Percentiles rank a stretch among this genome's conserved stretches.
Conservation (phyloP, 2,797 vertebrate genomes). For the Ctenochaetus hawaiiensis region DNA sequence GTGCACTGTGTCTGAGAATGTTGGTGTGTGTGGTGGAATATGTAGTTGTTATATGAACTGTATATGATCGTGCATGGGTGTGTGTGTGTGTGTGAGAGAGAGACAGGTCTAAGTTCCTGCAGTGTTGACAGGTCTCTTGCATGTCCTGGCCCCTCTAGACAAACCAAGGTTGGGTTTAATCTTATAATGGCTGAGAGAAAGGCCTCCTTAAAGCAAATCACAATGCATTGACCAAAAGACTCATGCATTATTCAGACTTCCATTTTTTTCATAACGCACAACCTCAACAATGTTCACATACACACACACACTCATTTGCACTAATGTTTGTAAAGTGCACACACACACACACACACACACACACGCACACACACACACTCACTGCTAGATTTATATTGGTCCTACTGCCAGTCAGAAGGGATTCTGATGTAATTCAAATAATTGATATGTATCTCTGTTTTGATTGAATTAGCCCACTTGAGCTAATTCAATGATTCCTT, state of each 20-base stretch:
- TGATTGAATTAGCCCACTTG: conserved; percentile 62
- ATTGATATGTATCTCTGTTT: conserved; percentile 60
- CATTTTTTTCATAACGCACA: conserved; percentile 80
- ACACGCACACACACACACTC: conserved; percentile 39
- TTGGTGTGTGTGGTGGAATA: background rate
- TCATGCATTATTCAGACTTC: conserved; percentile 87
- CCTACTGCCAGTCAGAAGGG: conserved; percentile 31
- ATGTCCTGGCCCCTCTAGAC: conserved; percentile 78
- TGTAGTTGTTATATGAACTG: conserved; percentile 30
- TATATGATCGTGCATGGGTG: conserved; percentile 15
- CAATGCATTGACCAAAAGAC: conserved; percentile 85
- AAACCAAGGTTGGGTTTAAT: conserved; percentile 87
- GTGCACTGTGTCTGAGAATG: background rate
- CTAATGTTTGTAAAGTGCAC: conserved; percentile 55
- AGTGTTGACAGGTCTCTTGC: conserved; percentile 84
- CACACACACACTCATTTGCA: conserved; percentile 55
- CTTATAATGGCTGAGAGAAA: conserved; percentile 85
- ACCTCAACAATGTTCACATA: conserved; percentile 55
- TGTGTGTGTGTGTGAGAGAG: background rate
- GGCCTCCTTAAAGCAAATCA: conserved; percentile 86
- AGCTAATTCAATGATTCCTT: conserved; percentile 47
- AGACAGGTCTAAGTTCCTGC: conserved; percentile 56
- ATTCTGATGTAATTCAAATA: conserved; percentile 62
- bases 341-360: conserved; percentile 31
- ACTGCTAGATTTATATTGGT: conserved; percentile 41